Percentiles rank a stretch among this genome's conserved stretches.
Conservation (phyloP, 2,888 invertebrate genomes). For the Anodontia alba region DNA sequence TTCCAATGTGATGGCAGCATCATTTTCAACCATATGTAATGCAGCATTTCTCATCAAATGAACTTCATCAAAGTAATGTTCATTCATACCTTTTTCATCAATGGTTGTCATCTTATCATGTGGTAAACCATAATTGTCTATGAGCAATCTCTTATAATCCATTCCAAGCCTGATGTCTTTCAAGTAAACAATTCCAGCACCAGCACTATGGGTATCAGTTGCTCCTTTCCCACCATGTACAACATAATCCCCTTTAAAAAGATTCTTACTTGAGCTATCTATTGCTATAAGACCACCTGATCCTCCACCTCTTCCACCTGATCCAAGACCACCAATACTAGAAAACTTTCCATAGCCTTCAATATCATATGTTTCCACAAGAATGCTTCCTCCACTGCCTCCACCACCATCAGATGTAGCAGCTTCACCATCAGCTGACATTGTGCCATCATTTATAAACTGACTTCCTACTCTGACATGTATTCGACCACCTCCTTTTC, state of each 20-base stretch:
- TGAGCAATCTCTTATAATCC: constrained; percentile 60
- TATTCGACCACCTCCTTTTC: constrained; percentile 71
- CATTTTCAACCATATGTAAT: constrained; percentile 61
- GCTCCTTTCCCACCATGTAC: constrained; percentile 67
- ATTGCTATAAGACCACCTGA: constrained; percentile 74
- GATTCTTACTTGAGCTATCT: constrained; percentile 51
- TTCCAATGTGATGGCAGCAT: constrained; percentile 49
- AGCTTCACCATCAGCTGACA: constrained; percentile 69
- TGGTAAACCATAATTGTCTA: constrained; percentile 62
- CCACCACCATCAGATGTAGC: constrained; percentile 66
- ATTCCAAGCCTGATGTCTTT: constrained; percentile 63
- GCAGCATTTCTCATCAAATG: constrained; percentile 69
- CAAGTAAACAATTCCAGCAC: constrained; percentile 73
- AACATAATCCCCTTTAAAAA: constrained; percentile 65
- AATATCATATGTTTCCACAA: constrained; percentile 61
- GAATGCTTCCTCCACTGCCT: constrained; percentile 77
- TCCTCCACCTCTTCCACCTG: constrained; percentile 66
- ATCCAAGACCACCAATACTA: constrained; percentile 64
- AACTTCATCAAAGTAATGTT: constrained; percentile 71
- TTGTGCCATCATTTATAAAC: constrained; percentile 72
- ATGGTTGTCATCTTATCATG: constrained; percentile 69
- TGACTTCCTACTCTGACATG: constrained; percentile 63
- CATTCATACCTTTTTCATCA: constrained; percentile 54
- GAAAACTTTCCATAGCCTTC: constrained; percentile 74
- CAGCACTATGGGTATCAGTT: constrained; percentile 56